Percentiles rank a stretch among this genome's conserved stretches.
phyloP scores from a whole-genome alignment of 2,113 vertebrate genomes.

The Ptychochromis oligacanthus region DNA sequence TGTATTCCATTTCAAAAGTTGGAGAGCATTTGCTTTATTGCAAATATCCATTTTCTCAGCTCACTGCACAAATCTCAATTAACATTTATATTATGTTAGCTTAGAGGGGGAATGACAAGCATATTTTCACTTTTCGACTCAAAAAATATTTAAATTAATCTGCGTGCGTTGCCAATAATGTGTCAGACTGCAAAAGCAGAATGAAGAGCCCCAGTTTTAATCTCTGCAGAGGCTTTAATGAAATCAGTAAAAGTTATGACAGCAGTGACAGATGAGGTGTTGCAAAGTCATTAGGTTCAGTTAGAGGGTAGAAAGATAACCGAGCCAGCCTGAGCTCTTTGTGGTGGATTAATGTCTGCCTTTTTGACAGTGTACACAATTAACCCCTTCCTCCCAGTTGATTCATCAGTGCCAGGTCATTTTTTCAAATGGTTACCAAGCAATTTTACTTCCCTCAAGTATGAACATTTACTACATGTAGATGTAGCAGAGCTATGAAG shows the following conservation, averaged over 20 bases:
- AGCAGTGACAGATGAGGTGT: constrained; percentile 39
- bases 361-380: not conserved
- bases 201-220: constrained; percentile 40
- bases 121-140: constrained; percentile 61
- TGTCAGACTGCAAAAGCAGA: constrained; percentile 37
- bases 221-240: constrained; percentile 42
- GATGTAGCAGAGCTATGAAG: not conserved
- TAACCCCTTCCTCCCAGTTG: not conserved
- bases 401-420: not conserved
- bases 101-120: constrained; percentile 68
- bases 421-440: not conserved
- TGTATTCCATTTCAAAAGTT: constrained; percentile 54
- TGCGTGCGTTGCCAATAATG: constrained; percentile 45
- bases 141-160: constrained; percentile 74
- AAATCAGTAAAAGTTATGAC: constrained; percentile 33
- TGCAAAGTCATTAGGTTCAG: constrained; percentile 29
- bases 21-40: constrained; percentile 63
- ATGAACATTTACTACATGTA: not conserved
- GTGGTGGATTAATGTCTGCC: not conserved
- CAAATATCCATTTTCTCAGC: constrained; percentile 68
- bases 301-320: constrained; percentile 18
- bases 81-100: constrained; percentile 84
- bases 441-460: not conserved
- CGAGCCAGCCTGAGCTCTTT: not conserved
- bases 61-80: constrained; percentile 75